These are phyloP conservation scores for Bos indicus DNA, from an alignment of 2,113 vertebrate genomes.

Conservation along the genomic window DNA sequence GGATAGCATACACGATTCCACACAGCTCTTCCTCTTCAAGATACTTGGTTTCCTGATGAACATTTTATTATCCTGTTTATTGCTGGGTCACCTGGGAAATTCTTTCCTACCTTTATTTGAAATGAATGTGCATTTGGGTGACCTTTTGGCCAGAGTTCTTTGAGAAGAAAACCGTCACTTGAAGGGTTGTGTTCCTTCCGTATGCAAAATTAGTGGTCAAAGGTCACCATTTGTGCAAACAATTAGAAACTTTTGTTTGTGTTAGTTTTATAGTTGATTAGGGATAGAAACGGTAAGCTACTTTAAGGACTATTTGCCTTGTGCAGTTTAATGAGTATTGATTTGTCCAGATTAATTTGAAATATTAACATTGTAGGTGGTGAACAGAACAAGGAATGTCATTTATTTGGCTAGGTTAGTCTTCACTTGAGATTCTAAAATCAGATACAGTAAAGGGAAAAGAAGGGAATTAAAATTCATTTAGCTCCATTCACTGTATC, in stretches of 20 bases:
- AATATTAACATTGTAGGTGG: not conserved
- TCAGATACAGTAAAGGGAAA: not conserved
- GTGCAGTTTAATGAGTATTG: constrained; percentile 14
- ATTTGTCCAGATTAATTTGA: constrained; percentile 45
- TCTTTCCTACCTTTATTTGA: not conserved
- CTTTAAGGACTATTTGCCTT: constrained; percentile 1
- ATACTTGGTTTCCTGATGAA: not conserved
- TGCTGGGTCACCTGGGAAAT: not conserved
- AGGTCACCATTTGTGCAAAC: not conserved
- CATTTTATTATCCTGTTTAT: not conserved
- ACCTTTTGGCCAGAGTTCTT: not conserved
- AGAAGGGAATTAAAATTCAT: not conserved
- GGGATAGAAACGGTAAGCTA: not conserved
- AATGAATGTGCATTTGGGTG: constrained; percentile 9
- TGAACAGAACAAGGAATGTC: not conserved
- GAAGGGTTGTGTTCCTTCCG: not conserved
- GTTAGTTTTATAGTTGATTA: not conserved
- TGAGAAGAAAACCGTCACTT: not conserved
- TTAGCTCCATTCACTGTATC: not conserved
- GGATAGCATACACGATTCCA: not conserved
- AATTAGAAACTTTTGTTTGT: not conserved
- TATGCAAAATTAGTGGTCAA: constrained; percentile 11
- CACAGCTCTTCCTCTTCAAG: not conserved
- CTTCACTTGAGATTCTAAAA: not conserved
- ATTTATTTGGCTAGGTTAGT: not conserved